Percentiles rank a stretch among this genome's conserved stretches.
Evolutionary conservation across 2,113 vertebrate species (phyloP).

Genomic region (Sarotherodon lohbergeri): DNA sequence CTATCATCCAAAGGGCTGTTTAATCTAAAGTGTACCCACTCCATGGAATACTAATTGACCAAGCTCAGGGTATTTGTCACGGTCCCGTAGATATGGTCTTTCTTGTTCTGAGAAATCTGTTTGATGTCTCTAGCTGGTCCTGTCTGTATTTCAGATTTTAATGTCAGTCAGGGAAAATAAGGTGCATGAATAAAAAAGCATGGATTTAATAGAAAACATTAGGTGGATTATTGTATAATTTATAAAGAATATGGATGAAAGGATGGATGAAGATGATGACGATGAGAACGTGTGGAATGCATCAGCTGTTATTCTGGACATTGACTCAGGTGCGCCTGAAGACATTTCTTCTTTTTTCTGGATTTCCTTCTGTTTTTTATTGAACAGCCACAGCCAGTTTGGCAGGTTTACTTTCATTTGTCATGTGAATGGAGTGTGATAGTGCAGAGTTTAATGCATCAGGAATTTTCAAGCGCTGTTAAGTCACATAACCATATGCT

Average conservation of each 20-base stretch:
- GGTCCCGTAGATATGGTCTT: slow-evolving; percentile 12
- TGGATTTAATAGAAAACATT: background rate
- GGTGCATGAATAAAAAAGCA: slow-evolving; percentile 12
- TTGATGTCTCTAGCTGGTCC: slow-evolving; percentile 26
- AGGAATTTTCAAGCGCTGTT: background rate
- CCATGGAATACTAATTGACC: slow-evolving; percentile 43
- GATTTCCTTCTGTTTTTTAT: background rate
- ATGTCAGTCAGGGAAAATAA: slow-evolving; percentile 23
- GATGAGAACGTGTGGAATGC: slow-evolving; percentile 67
- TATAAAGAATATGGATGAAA: slow-evolving; percentile 23
- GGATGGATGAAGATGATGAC: slow-evolving; percentile 4
- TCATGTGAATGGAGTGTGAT: background rate
- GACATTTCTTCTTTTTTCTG: background rate
- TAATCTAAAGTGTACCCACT: slow-evolving; percentile 38
- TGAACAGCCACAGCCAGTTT: background rate
- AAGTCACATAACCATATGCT: background rate
- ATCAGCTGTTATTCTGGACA: slow-evolving; percentile 71
- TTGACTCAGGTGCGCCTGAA: slow-evolving; percentile 70
- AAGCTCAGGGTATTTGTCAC: slow-evolving; percentile 37
- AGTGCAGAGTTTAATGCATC: background rate
- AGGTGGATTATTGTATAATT: background rate
- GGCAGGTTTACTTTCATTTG: background rate
- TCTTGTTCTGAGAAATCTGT: slow-evolving; percentile 25
- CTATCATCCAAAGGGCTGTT: slow-evolving; percentile 39
- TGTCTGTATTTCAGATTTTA: slow-evolving; percentile 19